phyloP scores from a whole-genome alignment of 2,797 vertebrate genomes.

The Eulemur albifrons region DNA sequence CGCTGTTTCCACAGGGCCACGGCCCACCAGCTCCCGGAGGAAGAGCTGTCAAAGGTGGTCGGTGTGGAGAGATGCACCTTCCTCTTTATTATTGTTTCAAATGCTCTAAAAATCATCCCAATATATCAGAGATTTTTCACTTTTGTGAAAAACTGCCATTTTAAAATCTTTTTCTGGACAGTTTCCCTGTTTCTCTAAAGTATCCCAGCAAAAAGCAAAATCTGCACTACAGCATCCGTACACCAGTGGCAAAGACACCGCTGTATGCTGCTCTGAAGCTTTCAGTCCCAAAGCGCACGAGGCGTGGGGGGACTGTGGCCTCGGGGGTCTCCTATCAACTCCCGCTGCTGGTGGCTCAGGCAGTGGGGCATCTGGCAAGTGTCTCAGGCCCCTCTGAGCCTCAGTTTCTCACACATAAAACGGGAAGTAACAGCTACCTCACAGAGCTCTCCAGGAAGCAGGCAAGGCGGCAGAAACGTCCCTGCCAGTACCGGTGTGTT shows the following conservation, averaged over 20 bases:
- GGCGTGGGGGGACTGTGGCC: too few relatives aligned
- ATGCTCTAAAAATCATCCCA: background rate
- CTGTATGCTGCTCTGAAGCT: background rate
- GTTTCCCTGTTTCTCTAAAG: background rate
- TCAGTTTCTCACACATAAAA: background rate
- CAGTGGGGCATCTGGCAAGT: background rate
- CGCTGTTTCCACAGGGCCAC: background rate
- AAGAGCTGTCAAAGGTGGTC: background rate
- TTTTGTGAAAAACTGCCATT: background rate
- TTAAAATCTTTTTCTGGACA: background rate
- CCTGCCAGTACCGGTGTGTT: accelerated
- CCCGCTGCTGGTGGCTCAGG: background rate
- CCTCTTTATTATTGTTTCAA: background rate
- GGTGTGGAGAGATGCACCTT: accelerated
- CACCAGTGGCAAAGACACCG: accelerated
- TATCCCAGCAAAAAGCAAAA: background rate
- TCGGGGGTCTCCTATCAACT: too few relatives aligned
- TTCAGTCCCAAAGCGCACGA: too few relatives aligned
- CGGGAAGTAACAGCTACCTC: background rate
- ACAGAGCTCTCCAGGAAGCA: background rate
- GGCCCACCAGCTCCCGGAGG: background rate
- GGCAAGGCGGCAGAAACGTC: background rate
- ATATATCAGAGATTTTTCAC: background rate
- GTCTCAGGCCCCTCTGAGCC: background rate
- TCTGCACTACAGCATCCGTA: accelerated